Conservation (phyloP, 2,113 vertebrate genomes). For the Chitala chitala region DNA sequence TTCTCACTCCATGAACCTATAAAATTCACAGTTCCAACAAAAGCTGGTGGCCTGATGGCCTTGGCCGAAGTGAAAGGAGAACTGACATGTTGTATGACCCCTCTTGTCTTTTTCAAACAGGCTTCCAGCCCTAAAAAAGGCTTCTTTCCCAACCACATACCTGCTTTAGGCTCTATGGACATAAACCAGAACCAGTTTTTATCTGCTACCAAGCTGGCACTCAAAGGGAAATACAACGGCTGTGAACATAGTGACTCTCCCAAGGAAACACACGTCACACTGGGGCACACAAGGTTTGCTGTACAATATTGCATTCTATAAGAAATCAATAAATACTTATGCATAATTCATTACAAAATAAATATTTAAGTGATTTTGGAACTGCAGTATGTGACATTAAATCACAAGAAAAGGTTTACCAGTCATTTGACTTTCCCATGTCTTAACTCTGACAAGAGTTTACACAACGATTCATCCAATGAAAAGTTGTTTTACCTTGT, state of each 20-base stretch:
- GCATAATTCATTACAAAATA: not conserved
- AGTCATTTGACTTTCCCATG: not conserved
- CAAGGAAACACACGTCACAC: conserved; percentile 28
- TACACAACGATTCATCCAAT: too few relatives aligned
- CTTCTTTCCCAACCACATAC: not conserved
- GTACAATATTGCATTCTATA: not conserved
- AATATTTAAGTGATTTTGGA: not conserved
- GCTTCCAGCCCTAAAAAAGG: not conserved
- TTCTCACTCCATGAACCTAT: too few relatives aligned
- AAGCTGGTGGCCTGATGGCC: not conserved
- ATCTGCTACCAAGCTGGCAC: not conserved
- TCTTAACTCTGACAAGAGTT: too few relatives aligned
- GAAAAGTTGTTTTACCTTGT: not conserved
- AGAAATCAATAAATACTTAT: not conserved
- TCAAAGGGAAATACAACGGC: not conserved
- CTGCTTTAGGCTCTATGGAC: not conserved
- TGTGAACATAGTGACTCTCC: conserved; percentile 38
- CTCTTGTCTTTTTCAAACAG: conserved; percentile 33
- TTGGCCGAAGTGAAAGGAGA: not conserved
- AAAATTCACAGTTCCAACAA: too few relatives aligned
- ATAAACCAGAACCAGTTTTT: not conserved
- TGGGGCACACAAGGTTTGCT: conserved; percentile 64
- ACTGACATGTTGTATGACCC: not conserved
- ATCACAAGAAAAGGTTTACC: not conserved
- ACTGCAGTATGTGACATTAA: not conserved